Conservation (phyloP, 2,888 invertebrate species). For the Trichogramma dendrolimi region DNA sequence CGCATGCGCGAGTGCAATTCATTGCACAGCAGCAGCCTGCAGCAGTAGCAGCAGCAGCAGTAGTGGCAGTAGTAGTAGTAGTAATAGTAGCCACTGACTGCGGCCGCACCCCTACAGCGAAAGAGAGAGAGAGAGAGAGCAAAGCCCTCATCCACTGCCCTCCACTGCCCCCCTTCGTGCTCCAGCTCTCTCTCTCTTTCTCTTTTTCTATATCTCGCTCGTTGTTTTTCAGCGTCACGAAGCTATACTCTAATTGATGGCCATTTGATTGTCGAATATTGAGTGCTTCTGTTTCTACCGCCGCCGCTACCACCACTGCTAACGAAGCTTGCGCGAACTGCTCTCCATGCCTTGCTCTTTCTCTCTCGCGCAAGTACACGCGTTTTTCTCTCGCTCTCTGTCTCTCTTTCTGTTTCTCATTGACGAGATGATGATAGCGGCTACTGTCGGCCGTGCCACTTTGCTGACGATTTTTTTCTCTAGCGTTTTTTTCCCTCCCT, state of each 20-base stretch:
- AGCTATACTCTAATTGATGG: slow-evolving; percentile 22
- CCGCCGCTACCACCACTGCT: not conserved
- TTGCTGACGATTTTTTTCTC: too few species aligned
- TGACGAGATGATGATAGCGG: slow-evolving; percentile 19
- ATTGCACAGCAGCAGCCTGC: too few species aligned
- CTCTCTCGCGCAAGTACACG: slow-evolving; percentile 6
- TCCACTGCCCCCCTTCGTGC: not conserved
- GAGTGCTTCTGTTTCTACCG: not conserved
- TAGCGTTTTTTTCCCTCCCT: too few species aligned
- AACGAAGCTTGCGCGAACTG: not conserved
- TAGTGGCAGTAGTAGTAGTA: too few species aligned
- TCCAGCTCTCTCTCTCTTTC: not conserved
- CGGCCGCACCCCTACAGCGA: too few species aligned
- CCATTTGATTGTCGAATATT: slow-evolving; percentile 21
- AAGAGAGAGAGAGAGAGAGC: not conserved
- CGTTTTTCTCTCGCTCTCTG: slow-evolving; percentile 8
- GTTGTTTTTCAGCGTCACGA: slow-evolving; percentile 3
- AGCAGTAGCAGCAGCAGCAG: too few species aligned
- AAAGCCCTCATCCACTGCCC: not conserved
- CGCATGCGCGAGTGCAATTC: too few species aligned
- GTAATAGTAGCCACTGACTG: too few species aligned
- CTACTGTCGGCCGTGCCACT: not conserved
- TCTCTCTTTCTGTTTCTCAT: not conserved
- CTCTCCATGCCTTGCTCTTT: not conserved
- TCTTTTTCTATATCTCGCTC: not conserved